Conservation (phyloP, 2,797 vertebrate genomes). For the Coreius guichenoti region DNA sequence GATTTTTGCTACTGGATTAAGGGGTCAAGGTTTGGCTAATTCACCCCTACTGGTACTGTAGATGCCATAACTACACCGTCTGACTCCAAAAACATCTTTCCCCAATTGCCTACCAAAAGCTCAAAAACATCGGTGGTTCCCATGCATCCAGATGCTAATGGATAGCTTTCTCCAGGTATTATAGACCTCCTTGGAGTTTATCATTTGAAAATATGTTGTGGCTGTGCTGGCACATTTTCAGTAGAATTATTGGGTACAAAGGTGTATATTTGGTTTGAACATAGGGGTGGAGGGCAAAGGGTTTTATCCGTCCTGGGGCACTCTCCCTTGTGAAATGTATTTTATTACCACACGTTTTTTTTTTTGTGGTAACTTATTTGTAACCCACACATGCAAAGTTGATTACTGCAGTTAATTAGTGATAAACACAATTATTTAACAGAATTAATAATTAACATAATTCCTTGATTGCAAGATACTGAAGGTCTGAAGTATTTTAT, state of each 20-base stretch:
- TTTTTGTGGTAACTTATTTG: not conserved
- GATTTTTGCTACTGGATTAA: slow-evolving; percentile 3
- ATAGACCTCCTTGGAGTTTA: not conserved
- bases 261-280: too few species aligned
- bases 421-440: not conserved
- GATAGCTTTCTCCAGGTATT: not conserved
- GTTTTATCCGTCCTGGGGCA: not conserved
- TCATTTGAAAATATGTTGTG: not conserved
- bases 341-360: not conserved
- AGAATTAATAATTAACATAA: not conserved
- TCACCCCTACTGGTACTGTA: not conserved
- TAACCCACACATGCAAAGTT: not conserved
- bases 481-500: not conserved
- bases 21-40: not conserved
- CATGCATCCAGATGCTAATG: not conserved
- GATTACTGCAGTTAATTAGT: not conserved
- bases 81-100: not conserved
- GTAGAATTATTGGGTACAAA: not conserved
- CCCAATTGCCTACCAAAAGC: not conserved
- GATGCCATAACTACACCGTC: not conserved
- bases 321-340: not conserved
- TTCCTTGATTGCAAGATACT: not conserved
- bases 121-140: not conserved
- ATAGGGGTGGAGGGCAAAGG: not conserved
- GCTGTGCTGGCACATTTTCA: not conserved